Evolutionary conservation across 2,113 vertebrate species (phyloP), one percentile per base, ranked within the genome.

Genomic region (Sporophila hypoxantha): DNA sequence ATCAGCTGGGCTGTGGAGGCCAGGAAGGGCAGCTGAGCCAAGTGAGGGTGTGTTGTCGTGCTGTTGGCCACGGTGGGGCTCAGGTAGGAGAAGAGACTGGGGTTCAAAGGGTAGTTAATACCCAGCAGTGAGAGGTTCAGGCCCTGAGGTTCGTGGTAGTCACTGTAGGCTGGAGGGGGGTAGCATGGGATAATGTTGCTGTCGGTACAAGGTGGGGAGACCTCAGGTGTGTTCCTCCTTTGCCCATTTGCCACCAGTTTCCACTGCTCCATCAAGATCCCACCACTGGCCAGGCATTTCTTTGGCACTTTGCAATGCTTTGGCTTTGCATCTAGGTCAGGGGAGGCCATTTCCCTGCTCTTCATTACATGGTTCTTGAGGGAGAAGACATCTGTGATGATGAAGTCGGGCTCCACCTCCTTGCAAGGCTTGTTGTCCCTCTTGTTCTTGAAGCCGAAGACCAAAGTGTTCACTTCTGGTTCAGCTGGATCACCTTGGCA

Each of bases 121-220:
- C 99, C 99, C 21, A 99, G 96, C 70, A 99, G 91, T 1, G 99
- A 99, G 74, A 99, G 97, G 68, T 98, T 99, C 83, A 99, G 96
- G 67, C 97, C 97, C 12, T 98, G 96, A 75, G 98, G 95, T 91
- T 99, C 99, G 0, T 98, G 97, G 91, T 98, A 98, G 76, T 98
- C 98, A 0, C 97, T 76, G 20, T 97, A 97, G 66, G 97, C 92
- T 8, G 98, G 97, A 1, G 98, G 98, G 0, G 98, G 98, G 64
- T 99, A 99, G 88, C 98, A 99, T 0, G 98, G 98, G 78, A 98
- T 97, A 10, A 98, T 97, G 27, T 96, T 95, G 87, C 95, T 82
- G 13, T 98, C 93, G 0, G 94, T 84, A 17, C 95, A 96, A 20
- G 94, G 46, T 8, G 95, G 77, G 19, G 97, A 84, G 13, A 94